Base-by-base conservation (phyloP, 1,140 invertebrate species). In the Drosophila obscura region DNA sequence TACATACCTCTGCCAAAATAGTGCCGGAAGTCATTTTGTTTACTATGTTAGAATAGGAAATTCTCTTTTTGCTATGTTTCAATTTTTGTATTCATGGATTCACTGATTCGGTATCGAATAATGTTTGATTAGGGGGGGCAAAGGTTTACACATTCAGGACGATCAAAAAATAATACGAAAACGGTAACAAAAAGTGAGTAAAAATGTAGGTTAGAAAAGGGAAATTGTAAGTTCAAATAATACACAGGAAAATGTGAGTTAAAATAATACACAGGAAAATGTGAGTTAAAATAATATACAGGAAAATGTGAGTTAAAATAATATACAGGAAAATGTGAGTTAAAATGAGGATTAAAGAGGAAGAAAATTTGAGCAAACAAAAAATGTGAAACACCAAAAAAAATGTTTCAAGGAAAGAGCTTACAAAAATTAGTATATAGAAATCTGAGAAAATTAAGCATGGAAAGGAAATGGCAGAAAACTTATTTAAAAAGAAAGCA, bases 1-100 rank as follows among this genome's bases (percentile, higher is more conserved):
- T 91, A 91, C 90, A 90, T 91, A 91, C 90, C 90, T 91, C 85
- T 91, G 88, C 90, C 90, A 91, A 91, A 91, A 91, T 90, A 90
- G 80, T 91, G 90, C 82, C 90, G 90, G 90, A 91, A 91, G 90
- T 91, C 90, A 91, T 91, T 80, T 87, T 91, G 69, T 69, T 56
- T 69, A 88, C 71, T 82, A 82, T 90, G 77, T 90, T 87, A 90
- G 71, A 74, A 75, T 71, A 73, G 61, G 50, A 69, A 63, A 68
- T 56, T 69, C 63, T 77, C 4, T 59, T 71, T 65, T 65, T 63
- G 67, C 64, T 56, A 56, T 65, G 63, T 56, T 62, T 52, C 56
- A 64, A 51, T 50, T 57, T 64, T 45, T 67, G 76, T 24, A 8
- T 60, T 61, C 35, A 48, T 64, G 76, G 31, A 8, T 59, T 61